Evolutionary conservation across 2,113 vertebrate genomes (phyloP).

Genomic region (Megaptera novaeangliae): DNA sequence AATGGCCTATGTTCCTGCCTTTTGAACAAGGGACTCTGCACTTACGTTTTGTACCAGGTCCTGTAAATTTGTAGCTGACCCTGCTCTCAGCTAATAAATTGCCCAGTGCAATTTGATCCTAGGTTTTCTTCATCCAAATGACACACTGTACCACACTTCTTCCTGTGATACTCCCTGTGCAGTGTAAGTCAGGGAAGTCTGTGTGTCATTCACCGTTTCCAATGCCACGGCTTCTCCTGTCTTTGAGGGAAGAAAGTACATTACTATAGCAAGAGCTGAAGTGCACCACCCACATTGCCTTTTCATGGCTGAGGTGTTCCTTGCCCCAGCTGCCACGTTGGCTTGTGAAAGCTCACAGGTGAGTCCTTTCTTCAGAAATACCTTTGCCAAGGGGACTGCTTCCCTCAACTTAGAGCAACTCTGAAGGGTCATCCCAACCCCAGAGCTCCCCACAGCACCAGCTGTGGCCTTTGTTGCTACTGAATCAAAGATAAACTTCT

Average conservation of each 20-base stretch:
- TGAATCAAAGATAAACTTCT: background rate
- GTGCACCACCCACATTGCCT: background rate
- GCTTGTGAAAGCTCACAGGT: background rate
- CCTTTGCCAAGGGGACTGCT: background rate
- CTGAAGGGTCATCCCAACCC: background rate
- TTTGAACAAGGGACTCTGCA: background rate
- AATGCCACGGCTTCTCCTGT: background rate
- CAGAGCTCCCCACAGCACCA: background rate
- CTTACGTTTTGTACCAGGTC: background rate
- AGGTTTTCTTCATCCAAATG: background rate
- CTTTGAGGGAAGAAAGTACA: background rate
- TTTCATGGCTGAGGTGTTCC: background rate
- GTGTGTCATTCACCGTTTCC: background rate
- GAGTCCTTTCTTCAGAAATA: background rate
- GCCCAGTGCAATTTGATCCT: background rate
- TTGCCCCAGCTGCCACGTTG: background rate
- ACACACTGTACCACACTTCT: background rate
- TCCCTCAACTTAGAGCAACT: background rate
- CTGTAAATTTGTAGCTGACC: background rate
- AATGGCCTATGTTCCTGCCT: background rate
- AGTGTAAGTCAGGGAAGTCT: background rate
- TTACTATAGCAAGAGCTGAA: background rate
- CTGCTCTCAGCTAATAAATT: background rate
- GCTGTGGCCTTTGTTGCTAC: background rate
- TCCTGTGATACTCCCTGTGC: background rate